Base-by-base conservation (phyloP, 2,113 vertebrate genomes). In the Euleptes europaea region DNA sequence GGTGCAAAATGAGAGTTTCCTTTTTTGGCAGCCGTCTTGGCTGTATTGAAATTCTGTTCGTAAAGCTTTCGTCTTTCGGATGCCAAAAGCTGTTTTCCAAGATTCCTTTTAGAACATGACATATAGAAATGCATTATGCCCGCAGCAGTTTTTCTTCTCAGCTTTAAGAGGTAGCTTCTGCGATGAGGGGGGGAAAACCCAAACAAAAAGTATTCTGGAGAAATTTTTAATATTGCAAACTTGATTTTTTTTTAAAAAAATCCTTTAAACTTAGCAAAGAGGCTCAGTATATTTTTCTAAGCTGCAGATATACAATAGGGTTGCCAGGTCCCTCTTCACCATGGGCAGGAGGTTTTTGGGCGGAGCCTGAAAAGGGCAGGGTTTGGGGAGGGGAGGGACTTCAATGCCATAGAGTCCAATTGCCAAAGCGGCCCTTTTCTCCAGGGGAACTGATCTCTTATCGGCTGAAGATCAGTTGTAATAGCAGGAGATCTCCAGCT, bases 21-120 rank as follows among this genome's bases (percentile, higher is more conserved):
- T 9, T 57, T 7, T 90, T 90, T 88, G 87, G 80, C 78, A 81
- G 23, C 88, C 84, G 66, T 38, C 38, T 88, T 42, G 17, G 7
- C 80, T 92, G 93, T 90, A 91, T 89, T 92, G 89, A 90, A 93
- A 91, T 90, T 71, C 63, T 83, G 81, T 42, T 91, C 78, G 8
- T 11, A 5, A 70, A 67, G 60, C 28, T 47, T 82, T 80, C 49
- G 81, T 51, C 67, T 91, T 94, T 87, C 47, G 67, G 86, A 49
- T 90, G 84, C 80, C 78, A 47, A 88, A 92, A 93, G 49, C 85
- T 89, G 31, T 82, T 88, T 70, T 78, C 54, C 19, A 71, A 80
- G 33, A 44, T 83, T 92, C 78, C 86, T 70, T 66, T 86, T 65
- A 75, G 67, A 86, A 86, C 33, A 84, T 86, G 40, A 66, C 54